Evolutionary conservation across 2,797 vertebrate species (phyloP), one percentile per base, ranked within the genome.

Genomic region (Eidolon dupreanum): DNA sequence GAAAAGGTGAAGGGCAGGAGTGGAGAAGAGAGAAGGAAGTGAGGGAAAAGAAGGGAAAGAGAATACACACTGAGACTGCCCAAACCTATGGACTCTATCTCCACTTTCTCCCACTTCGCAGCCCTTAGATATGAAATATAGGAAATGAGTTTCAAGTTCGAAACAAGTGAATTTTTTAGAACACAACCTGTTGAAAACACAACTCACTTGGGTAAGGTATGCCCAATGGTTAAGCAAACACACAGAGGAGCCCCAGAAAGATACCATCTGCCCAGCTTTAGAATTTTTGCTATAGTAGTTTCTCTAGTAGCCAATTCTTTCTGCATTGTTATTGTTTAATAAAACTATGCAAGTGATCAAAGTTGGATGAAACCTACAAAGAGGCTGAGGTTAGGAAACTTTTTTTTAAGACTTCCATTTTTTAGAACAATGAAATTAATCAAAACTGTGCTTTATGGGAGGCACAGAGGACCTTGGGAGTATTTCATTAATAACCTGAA

Each of bases 221-320:
- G 55, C 15, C 55, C 59, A 94, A 86, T 59, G 43, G 65, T 17
- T 90, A 22, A 90, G 82, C 15, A 94, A 70, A 71, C 63, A 33
- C 20, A 79, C 0, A 86, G 49, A 61, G 1, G 49, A 61, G 1
- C 20, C 95, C 88, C 89, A 97, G 38, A 95, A 96, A 96, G 97
- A 90, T 82, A 8, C 51, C 17, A 93, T 91, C 96, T 97, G 73
- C 87, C 53, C 91, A 71, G 95, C 86, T 92, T 55, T 61, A 96
- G 79, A 94, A 97, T 53, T 59, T 83, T 41, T 59, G 65, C 55
- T 66, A 22, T n/a, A 38, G 15, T 68, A 46, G 31, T 81, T 87
- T 79, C 53, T 97, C 88, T 77, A 20, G 66, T 73, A 98, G 86
- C 85, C 1, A 97, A 90, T 92, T 82, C 70, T 90, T 92, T 95